Evolutionary conservation across 2,113 vertebrate species (phyloP).

Genomic region (Pachypanchax playfairii): DNA sequence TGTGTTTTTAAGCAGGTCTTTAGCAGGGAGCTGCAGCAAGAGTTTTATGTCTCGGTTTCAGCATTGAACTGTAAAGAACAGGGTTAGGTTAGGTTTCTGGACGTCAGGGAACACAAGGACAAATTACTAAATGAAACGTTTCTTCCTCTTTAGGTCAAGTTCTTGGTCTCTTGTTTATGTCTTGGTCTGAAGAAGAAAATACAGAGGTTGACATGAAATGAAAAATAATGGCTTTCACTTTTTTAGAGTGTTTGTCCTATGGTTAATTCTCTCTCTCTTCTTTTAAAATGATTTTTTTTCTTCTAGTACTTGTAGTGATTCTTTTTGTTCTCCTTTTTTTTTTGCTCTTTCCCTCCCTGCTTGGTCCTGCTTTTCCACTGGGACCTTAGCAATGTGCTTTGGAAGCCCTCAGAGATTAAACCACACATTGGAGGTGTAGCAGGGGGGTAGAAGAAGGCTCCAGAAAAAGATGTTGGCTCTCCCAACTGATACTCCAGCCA

Average conservation of each 20-base stretch:
- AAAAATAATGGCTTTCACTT: slow-evolving; percentile 34
- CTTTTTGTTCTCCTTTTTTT: slow-evolving; percentile 2
- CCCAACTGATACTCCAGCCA: slow-evolving; percentile 73
- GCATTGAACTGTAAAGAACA: slow-evolving; percentile 51
- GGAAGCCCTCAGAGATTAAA: slow-evolving; percentile 75
- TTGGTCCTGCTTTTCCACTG: slow-evolving; percentile 55
- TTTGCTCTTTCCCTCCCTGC: slow-evolving; percentile 8
- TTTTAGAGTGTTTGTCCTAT: slow-evolving; percentile 37
- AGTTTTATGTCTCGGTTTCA: slow-evolving; percentile 37
- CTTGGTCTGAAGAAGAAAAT: slow-evolving; percentile 24
- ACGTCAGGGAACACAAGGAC: slow-evolving; percentile 68
- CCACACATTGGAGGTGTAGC: slow-evolving; percentile 76
- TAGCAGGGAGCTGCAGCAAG: slow-evolving; percentile 20
- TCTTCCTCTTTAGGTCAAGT: slow-evolving; percentile 57
- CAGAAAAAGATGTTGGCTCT: slow-evolving; percentile 75
- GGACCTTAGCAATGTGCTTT: slow-evolving; percentile 76
- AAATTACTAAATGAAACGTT: slow-evolving; percentile 76
- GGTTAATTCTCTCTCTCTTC: slow-evolving; percentile 13
- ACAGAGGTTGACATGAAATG: slow-evolving; percentile 16
- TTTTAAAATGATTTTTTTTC: slow-evolving; percentile 10
- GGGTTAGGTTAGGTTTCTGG: slow-evolving; percentile 65
- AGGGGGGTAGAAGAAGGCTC: slow-evolving; percentile 72
- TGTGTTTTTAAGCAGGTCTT: neutral
- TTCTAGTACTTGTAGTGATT: slow-evolving; percentile 12
- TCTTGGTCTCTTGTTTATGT: slow-evolving; percentile 63